Conservation (phyloP, 2,888 invertebrate species). For the Drosophila sordidula region DNA sequence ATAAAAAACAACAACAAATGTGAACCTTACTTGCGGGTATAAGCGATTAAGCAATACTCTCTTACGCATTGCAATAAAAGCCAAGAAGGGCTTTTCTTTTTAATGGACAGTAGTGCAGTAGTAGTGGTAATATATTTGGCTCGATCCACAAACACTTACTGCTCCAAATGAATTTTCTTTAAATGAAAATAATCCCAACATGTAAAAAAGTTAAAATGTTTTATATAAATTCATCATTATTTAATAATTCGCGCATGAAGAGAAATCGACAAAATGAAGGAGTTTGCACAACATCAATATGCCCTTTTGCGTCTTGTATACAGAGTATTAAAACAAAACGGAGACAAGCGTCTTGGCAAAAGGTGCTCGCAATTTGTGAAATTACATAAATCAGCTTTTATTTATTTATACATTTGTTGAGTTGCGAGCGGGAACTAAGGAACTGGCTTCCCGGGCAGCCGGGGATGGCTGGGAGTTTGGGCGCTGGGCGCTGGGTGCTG, state of each 20-base stretch:
- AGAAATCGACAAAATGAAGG: no score
- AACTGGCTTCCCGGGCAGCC: constrained; percentile 3
- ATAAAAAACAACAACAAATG: constrained; percentile 4
- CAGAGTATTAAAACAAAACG: not conserved
- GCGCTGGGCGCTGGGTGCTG: constrained; percentile 13
- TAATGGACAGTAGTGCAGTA: no score
- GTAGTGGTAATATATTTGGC: no score
- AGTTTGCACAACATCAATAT: not conserved
- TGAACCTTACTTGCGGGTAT: no score
- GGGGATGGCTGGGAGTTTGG: constrained; percentile 8
- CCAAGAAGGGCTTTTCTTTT: no score
- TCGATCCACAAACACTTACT: no score
- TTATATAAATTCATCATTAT: no score
- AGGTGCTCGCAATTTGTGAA: constrained; percentile 76
- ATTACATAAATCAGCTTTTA: constrained; percentile 82
- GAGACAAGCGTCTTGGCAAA: constrained; percentile 21
- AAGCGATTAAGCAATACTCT: not conserved
- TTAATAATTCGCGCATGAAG: no score
- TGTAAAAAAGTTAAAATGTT: no score
- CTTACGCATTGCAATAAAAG: not conserved
- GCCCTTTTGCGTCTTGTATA: not conserved
- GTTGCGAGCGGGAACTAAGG: constrained; percentile 36
- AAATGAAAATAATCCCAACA: no score
- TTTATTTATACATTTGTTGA: constrained; percentile 77
- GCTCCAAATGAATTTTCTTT: no score